Percentiles rank a stretch among this genome's conserved stretches.
Conservation (phyloP, 2,797 vertebrate genomes). For the Artibeus jamaicensis region DNA sequence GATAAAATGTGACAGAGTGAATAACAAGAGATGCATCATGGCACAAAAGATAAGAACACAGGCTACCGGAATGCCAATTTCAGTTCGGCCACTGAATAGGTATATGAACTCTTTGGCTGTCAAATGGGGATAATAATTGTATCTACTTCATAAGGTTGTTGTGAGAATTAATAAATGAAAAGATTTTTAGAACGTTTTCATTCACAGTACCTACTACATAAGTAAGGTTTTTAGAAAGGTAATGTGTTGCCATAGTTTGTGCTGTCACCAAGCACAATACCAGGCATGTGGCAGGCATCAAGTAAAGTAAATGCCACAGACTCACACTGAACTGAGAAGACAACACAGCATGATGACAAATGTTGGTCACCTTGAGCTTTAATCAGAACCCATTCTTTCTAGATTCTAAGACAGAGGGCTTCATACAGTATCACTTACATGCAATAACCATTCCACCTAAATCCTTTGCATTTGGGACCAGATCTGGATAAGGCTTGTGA, state of each 20-base stretch:
- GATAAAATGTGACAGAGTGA: not conserved
- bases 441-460: not conserved
- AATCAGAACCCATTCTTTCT: not conserved
- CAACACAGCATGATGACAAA: not conserved
- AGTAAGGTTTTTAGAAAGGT: not conserved
- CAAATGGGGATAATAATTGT: not conserved
- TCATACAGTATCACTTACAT: not conserved
- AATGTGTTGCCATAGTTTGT: not conserved
- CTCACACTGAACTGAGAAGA: not conserved
- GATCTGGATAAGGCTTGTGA: not conserved
- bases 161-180: not conserved
- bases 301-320: not conserved
- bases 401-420: not conserved
- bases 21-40: not conserved
- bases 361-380: not conserved
- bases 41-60: not conserved
- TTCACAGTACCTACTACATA: not conserved
- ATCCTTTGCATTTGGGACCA: not conserved
- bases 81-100: not conserved
- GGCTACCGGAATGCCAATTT: not conserved
- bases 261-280: not conserved
- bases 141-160: not conserved
- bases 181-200: not conserved
- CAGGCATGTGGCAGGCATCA: not conserved
- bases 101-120: not conserved